These are phyloP conservation scores for Cavia porcellus DNA, from an alignment of 2,113 vertebrate genomes.

Conservation along the genomic window DNA sequence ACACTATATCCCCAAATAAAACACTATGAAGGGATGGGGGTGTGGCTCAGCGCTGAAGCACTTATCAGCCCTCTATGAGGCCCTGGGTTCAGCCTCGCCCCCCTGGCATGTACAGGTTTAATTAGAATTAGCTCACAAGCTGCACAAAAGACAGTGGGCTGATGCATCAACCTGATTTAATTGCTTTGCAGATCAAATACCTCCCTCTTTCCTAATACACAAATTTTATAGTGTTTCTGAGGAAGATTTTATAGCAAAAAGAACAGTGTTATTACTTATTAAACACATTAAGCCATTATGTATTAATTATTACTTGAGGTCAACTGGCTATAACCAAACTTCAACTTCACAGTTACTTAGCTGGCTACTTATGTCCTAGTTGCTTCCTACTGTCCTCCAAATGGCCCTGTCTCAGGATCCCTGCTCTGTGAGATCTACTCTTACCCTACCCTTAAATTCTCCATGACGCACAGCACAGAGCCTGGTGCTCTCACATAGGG, in stretches of 20 bases:
- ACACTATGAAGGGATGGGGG: neutral
- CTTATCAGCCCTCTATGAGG: neutral
- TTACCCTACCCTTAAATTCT: neutral
- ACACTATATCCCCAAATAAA: neutral
- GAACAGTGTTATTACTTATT: neutral
- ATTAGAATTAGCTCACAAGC: neutral
- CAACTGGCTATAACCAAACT: neutral
- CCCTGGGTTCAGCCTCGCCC: neutral
- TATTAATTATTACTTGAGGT: conserved; percentile 10
- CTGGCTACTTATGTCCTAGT: neutral
- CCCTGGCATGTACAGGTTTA: neutral
- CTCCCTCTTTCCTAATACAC: neutral
- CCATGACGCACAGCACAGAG: neutral
- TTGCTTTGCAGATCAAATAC: neutral
- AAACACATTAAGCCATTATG: neutral
- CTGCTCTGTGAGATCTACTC: neutral
- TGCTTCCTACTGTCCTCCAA: neutral
- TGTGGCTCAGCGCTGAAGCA: neutral
- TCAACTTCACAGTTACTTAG: neutral
- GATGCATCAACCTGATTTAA: neutral
- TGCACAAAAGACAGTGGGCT: neutral
- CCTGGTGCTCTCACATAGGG: neutral
- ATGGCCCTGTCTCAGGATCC: neutral
- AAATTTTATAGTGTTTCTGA: neutral
- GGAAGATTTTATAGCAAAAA: neutral